Evolutionary conservation across 2,113 vertebrate species (phyloP).

Genomic region (Coptodon bakossiorum): DNA sequence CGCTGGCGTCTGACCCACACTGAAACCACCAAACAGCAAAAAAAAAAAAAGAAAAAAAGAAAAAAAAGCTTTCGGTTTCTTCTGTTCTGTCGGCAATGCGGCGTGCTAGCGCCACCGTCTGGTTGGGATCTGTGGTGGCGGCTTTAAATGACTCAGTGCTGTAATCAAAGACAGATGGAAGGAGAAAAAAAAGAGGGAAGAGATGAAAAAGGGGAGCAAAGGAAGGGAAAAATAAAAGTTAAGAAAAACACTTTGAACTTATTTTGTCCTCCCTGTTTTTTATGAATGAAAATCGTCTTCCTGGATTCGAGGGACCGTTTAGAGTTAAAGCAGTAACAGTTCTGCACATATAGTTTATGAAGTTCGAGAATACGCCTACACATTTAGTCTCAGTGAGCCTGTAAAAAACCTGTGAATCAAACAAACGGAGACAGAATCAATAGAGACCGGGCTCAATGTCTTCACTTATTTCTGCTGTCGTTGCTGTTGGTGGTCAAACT

Average conservation of each 20-base stretch:
- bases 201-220: neutral
- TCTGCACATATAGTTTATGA: neutral
- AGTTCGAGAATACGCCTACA: neutral
- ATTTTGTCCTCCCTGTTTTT: neutral
- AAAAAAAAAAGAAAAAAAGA: neutral
- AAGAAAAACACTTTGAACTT: neutral
- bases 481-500: neutral
- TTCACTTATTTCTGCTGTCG: neutral
- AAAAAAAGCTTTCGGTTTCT: neutral
- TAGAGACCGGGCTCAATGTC: neutral
- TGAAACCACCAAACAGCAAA: constrained; percentile 12
- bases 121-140: constrained; percentile 7
- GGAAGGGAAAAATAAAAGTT: neutral
- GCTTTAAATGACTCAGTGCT: constrained; percentile 38
- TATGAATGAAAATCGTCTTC: neutral
- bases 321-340: neutral
- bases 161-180: constrained; percentile 39
- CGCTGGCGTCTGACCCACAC: constrained; percentile 27
- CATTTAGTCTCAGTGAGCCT: neutral
- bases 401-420: neutral
- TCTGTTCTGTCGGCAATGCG: constrained; percentile 10
- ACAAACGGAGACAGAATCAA: neutral
- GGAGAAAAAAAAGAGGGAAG: neutral
- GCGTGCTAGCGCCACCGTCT: constrained; percentile 19
- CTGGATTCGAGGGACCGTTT: neutral